Conservation (phyloP, 2,113 vertebrate genomes). For the Micronisus gabar region DNA sequence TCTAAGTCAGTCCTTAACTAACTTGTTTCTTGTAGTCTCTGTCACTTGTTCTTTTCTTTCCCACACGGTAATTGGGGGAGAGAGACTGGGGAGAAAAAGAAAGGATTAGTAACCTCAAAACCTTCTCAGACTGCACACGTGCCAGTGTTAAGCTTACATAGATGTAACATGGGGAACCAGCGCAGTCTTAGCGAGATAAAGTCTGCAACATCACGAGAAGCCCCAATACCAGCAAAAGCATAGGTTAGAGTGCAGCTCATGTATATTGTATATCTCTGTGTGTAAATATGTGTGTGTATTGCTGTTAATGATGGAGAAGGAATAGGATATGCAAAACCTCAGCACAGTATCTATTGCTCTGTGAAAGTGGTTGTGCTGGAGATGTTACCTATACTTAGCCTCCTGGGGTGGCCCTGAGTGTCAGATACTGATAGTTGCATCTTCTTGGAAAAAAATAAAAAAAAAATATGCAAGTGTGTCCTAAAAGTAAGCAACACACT, state of each 20-base stretch:
- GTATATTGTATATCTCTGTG: not conserved
- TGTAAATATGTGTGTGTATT: not conserved
- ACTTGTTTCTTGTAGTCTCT: not conserved
- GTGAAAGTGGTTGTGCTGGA: not conserved
- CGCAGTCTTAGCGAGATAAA: not conserved
- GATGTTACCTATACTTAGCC: not conserved
- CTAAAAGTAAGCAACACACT: not conserved
- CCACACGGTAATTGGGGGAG: not conserved
- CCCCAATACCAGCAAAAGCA: not conserved
- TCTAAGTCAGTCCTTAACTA: not conserved
- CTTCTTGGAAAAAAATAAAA: too few species aligned
- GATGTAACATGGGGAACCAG: not conserved
- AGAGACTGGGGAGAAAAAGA: not conserved
- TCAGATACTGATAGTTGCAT: not conserved
- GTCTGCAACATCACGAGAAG: rapidly evolving
- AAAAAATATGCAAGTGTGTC: not conserved
- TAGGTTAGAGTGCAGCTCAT: not conserved
- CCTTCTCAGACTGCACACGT: not conserved
- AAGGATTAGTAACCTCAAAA: not conserved
- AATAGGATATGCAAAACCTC: not conserved
- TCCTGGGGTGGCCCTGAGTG: not conserved
- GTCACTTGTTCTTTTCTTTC: not conserved
- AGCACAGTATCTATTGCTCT: not conserved
- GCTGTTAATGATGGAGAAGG: not conserved
- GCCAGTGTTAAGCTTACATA: not conserved